Evolutionary conservation across 2,888 invertebrate species (phyloP).

Genomic region (Drosophila pseudotalamancana): DNA sequence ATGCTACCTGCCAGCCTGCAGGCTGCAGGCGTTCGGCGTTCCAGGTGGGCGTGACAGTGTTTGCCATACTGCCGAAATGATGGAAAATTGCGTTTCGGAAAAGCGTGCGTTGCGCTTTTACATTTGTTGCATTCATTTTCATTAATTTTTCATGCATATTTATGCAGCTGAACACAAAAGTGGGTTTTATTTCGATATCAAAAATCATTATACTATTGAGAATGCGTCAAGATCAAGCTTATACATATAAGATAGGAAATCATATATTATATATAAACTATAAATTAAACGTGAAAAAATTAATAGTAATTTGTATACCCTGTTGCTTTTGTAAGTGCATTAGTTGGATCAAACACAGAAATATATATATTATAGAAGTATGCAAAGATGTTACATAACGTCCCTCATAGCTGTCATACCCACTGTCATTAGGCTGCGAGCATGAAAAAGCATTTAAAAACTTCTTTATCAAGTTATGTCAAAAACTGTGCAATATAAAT

Average conservation of each 20-base stretch:
- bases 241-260: not conserved
- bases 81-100: constrained; percentile 22
- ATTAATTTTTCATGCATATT: not conserved
- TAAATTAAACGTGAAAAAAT: no score
- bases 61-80: not conserved
- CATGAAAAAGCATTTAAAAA: not conserved
- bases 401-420: no score
- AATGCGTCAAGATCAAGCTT: not conserved
- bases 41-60: constrained; percentile 16
- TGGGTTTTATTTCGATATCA: not conserved
- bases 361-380: no score
- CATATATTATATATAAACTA: no score
- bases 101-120: constrained; percentile 18
- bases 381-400: no score
- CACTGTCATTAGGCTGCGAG: no score
- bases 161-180: not conserved
- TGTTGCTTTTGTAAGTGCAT: no score
- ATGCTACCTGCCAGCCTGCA: constrained; percentile 1
- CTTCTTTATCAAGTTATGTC: not conserved
- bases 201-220: not conserved
- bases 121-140: constrained; percentile 29
- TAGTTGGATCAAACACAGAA: no score
- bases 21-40: not conserved
- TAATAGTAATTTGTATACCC: no score
- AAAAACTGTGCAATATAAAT: constrained; percentile 19